These are phyloP conservation scores for Sebastes goodei DNA, from an alignment of 2,797 vertebrate genomes.

Conservation along the genomic window DNA sequence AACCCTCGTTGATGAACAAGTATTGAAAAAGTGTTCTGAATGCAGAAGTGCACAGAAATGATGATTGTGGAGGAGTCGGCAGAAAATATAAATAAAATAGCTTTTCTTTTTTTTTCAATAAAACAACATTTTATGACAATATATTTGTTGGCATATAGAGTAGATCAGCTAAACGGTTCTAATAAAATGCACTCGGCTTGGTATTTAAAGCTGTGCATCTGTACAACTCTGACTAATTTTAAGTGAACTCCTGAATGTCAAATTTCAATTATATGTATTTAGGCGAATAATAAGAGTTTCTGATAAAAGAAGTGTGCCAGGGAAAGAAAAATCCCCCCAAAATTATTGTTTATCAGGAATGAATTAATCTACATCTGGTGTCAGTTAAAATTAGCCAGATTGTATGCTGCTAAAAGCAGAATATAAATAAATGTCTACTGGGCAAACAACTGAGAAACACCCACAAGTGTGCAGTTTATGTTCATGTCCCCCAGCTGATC, in stretches of 20 bases:
- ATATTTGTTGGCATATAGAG: not conserved
- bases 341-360: not conserved
- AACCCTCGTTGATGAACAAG: not conserved
- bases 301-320: not conserved
- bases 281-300: not conserved
- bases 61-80: not conserved
- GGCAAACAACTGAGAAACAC: slow-evolving; percentile 22
- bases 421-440: not conserved
- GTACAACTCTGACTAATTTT: not conserved
- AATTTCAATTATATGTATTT: not conserved
- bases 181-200: not conserved
- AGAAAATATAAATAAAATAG: not conserved
- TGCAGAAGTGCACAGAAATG: not conserved
- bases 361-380: not conserved
- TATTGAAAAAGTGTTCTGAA: not conserved
- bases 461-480: not conserved
- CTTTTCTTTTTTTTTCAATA: not conserved
- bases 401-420: not conserved
- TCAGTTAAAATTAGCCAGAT: not conserved
- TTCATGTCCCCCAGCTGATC: slow-evolving; percentile 3
- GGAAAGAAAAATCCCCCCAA: not conserved
- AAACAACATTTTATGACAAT: not conserved
- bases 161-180: not conserved
- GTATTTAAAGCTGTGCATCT: not conserved
- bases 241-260: not conserved